Conservation (phyloP, 2,797 vertebrate species). For the Propithecus perrieri region DNA sequence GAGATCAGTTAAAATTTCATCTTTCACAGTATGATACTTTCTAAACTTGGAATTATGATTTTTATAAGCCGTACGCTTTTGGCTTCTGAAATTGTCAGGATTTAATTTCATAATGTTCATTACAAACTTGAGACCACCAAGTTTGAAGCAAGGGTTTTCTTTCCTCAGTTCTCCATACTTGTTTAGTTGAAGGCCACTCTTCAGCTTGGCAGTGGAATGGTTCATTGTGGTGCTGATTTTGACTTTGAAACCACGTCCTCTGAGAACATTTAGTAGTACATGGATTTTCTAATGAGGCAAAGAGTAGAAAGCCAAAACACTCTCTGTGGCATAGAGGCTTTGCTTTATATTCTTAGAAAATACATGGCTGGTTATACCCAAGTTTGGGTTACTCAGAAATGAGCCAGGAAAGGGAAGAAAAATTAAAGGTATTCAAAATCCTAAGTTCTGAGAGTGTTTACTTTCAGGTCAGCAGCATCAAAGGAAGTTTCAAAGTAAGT, state of each 20-base stretch:
- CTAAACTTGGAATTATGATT: background rate
- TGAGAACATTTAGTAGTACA: background rate
- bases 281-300: constrained; percentile 19
- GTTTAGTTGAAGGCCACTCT: background rate
- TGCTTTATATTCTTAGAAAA: background rate
- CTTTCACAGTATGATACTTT: background rate
- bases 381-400: constrained; percentile 12
- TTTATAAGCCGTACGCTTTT: background rate
- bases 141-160: constrained; percentile 36
- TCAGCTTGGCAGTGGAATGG: background rate
- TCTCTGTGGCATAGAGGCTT: background rate
- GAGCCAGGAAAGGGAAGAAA: constrained; percentile 17
- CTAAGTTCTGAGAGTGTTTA: constrained; percentile 40
- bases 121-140: background rate
- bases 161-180: background rate
- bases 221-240: background rate
- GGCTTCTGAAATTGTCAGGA: background rate
- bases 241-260: background rate
- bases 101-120: constrained; percentile 21
- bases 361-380: constrained; percentile 17
- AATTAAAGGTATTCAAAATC: constrained; percentile 26
- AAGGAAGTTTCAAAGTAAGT: constrained; percentile 81
- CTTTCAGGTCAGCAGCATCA: constrained; percentile 33
- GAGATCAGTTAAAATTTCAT: constrained; percentile 5
- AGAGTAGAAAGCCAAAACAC: background rate